Base-by-base conservation (phyloP, 2,888 invertebrate genomes). In the Lasioglossum oenotherae region DNA sequence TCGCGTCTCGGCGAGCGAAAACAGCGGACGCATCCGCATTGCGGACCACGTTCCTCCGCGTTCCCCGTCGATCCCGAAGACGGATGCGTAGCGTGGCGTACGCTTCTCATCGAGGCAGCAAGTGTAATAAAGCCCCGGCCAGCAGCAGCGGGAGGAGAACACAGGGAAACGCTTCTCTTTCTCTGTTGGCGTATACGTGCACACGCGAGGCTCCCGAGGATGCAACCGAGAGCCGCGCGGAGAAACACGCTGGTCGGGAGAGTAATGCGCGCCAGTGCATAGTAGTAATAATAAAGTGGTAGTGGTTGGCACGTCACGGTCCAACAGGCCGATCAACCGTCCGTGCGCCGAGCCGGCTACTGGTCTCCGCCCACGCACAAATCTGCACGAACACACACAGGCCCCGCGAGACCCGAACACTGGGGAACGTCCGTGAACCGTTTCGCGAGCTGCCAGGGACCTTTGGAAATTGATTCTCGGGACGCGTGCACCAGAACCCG, bases 271-370 rank as follows among this genome's bases (percentile, higher is more conserved):
- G 86, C 77, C 87, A 86, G 88, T 88, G 87, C 89, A 85, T 84
- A 93, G 93, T 92, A 92, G 92, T 93, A 93, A 93, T 94, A 94
- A 94, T 94, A 93, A 94, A 94, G 93, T 94, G 93, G 94, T 93
- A 93, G 94, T 94, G 92, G 93, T 93, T 93, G 92, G 92, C 92
- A 91, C 93, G 94, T 94, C 93, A 94, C 94, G 94, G 93, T 94
- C 93, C 93, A 94, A 93, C 94, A 92, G 93, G 90, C 93, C 92
- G 94, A 94, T 94, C 94, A 93, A 93, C 93, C 93, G 93, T 93
- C 92, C 93, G 93, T 93, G 92, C 92, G 91, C 91, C 91, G 85
- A 92, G 91, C 88, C 85, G 88, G 94, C 94, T 94, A 94, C 94
- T 92, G 94, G 94, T 94, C 92, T 93, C 93, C 93, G 91, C 94